phyloP scores from a whole-genome alignment of 2,888 invertebrate genomes.

The Epinotia demarniana region DNA sequence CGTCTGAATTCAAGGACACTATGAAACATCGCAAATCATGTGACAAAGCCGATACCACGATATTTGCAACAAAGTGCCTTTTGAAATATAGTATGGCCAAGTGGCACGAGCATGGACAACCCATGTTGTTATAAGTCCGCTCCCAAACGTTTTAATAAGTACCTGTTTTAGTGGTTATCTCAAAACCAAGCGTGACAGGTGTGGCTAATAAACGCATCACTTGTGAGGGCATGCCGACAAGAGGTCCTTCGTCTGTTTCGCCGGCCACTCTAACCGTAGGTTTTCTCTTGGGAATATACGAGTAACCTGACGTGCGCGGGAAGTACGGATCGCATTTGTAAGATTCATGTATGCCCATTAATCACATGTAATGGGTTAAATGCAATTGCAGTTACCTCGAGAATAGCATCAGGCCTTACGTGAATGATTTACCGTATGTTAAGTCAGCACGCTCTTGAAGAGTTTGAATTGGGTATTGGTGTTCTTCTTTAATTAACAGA shows the following conservation, averaged over 20 bases:
- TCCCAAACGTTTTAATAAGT: too few relatives aligned
- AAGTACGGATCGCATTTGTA: conserved; percentile 49
- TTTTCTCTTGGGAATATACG: conserved; percentile 43
- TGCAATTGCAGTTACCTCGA: conserved; percentile 48
- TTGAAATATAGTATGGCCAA: neutral
- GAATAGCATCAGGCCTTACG: conserved; percentile 40
- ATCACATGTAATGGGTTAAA: conserved; percentile 59
- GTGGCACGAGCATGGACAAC: too few relatives aligned
- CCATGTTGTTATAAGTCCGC: too few relatives aligned
- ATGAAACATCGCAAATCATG: neutral
- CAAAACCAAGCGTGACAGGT: neutral
- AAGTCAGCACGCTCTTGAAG: conserved; percentile 19
- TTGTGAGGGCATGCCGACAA: conserved; percentile 39
- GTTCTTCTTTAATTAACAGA: too few relatives aligned
- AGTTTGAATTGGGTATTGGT: conserved; percentile 19
- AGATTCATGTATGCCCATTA: conserved; percentile 66
- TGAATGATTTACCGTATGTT: conserved; percentile 41
- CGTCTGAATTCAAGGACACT: neutral
- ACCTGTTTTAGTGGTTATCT: neutral
- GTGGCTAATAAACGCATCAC: conserved; percentile 26
- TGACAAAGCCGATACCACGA: neutral
- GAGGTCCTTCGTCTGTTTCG: conserved; percentile 50
- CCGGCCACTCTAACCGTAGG: conserved; percentile 34
- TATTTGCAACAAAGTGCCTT: neutral
- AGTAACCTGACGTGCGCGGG: conserved; percentile 44